Evolutionary conservation across 2,113 vertebrate genomes (phyloP), one percentile per base, ranked within the genome.

Genomic region (Zosterops borbonicus): DNA sequence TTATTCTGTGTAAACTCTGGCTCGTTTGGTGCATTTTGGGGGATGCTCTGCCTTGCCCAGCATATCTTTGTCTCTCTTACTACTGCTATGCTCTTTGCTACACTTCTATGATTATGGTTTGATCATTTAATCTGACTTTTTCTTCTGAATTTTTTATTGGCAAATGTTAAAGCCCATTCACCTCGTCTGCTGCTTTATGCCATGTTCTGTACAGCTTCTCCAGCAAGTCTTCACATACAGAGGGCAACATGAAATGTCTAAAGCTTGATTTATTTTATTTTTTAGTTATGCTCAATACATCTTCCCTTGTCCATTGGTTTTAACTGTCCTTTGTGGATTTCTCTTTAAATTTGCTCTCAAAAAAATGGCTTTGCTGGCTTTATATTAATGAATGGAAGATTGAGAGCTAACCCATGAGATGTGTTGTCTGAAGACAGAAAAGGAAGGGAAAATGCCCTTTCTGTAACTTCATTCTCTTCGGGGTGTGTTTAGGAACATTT

Each of bases 1-100:
- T 71, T 25, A 47, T 7, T 53, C 28, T 24, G 5, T 42, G 10
- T 63, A 17, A 89, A 14, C 52, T 29, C 12, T 44, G 56, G 28
- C 39, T 87, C 1, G 0, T 14, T 47, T 49, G 53, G n/a, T 47
- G 25, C 5, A 1, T 52, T 64, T 62, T 65, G 10, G 19, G 44
- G 31, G 10, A 4, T 27, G 22, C 24, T 50, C 37, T 60, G 37
- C 52, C 41, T 33, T 42, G 28, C 58, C n/a, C n/a, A 29, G 19
- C 11, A 4, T 24, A 14, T 52, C 27, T 49, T 28, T 28, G 3
- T 49, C 28, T 18, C 35, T 42, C 11, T 68, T 69, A 17, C 23
- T 59, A 0, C 33, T 76, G 15, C 31, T 15, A 0, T 1, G 9
- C n/a, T 53, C 22, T 10, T 31, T 53, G 19, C 50, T 53, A 5